Evolutionary conservation across 1,140 invertebrate genomes (phyloP), one percentile per base, ranked within the genome.

Genomic region (Bombus picipes): DNA sequence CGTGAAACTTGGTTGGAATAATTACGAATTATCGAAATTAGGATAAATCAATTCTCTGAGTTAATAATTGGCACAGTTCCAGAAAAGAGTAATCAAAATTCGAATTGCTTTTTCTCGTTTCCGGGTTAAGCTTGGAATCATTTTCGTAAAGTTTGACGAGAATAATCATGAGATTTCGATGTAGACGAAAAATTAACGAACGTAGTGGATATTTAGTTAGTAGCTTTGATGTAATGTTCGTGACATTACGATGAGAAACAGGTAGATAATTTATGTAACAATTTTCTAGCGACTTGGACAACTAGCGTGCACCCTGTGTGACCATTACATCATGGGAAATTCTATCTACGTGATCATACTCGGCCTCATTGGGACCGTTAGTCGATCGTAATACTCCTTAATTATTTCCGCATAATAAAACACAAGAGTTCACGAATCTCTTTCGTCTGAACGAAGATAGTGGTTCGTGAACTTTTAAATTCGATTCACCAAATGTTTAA

Each of bases 341-440:
- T 87, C 92, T 15, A 79, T 93, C 12, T 95, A 94, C 81, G 94
- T 95, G 32, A 92, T 92, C 10, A 68, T 94, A 53, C 89, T 95
- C 62, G 94, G 94, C 87, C 87, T 95, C 73, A 93, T 95, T 91
- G 94, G 94, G 83, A 94, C 92, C 91, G 95, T 95, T 94, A 94
- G 95, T 95, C 90, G 73, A 93, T 94, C 93, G 92, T 93, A 94
- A 94, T 94, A 93, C 81, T 89, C 81, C 53, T 83, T 62, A 88
- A 81, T 76, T 89, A 70, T 68, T 87, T 68, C 39, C 81, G 68
- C 73, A 62, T 85, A 75, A 85, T 34, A 81, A 59, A 73, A 28
- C 25, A 34, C 39, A 8, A 78, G 28, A 28, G 18, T 59, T 82
- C 37, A 65, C 15, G 41, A 65, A 71, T 83, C 39, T 13, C 5